These are phyloP conservation scores for Diarsia brunnea DNA, from an alignment of 2,888 invertebrate genomes.

Conservation along the genomic window DNA sequence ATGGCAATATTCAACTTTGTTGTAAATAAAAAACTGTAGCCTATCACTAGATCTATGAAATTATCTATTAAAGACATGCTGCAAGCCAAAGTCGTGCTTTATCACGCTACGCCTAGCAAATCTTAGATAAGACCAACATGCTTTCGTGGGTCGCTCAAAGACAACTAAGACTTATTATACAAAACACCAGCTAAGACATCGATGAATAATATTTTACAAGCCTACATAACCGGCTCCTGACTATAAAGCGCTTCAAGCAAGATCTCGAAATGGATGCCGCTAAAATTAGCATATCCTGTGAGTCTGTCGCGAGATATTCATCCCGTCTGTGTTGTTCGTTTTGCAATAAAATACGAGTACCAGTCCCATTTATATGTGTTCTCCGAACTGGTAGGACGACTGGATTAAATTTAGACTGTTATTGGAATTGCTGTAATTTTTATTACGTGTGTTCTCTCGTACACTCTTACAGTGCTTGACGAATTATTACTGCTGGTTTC, in stretches of 20 bases:
- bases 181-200: conserved; percentile 23
- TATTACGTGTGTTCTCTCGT: conserved; percentile 5
- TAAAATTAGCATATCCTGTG: conserved; percentile 71
- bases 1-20: too few relatives aligned
- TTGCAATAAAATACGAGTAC: conserved; percentile 56
- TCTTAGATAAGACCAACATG: conserved; percentile 34
- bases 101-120: conserved; percentile 30
- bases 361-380: conserved; percentile 45
- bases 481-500: conserved; percentile 16
- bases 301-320: conserved; percentile 63
- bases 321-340: conserved; percentile 54
- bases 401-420: conserved; percentile 43
- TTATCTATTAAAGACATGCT: conserved; percentile 27
- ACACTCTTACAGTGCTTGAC: conserved; percentile 22
- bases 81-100: conserved; percentile 14
- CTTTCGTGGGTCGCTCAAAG: conserved; percentile 18
- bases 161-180: conserved; percentile 9
- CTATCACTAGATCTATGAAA: conserved; percentile 23
- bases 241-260: conserved; percentile 57
- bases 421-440: conserved; percentile 42
- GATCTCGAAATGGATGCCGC: conserved; percentile 59
- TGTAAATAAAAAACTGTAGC: conserved; percentile 9
- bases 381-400: conserved; percentile 37
- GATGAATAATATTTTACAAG: conserved; percentile 49
- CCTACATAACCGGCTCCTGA: conserved; percentile 37